Evolutionary conservation across 2,888 invertebrate genomes (phyloP).

Genomic region (Athalia rosae): DNA sequence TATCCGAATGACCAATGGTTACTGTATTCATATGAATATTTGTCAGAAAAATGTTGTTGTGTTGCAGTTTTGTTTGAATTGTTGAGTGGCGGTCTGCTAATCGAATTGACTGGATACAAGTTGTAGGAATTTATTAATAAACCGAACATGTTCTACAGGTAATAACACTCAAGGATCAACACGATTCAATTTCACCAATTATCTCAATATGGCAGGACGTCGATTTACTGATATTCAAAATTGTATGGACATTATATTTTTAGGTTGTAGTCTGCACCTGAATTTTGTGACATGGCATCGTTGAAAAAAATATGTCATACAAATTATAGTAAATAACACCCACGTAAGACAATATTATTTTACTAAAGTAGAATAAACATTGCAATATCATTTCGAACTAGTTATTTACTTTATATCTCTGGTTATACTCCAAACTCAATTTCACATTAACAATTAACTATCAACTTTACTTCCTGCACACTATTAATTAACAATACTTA

Average conservation of each 20-base stretch:
- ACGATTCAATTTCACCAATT: not conserved
- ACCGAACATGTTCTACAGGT: not conserved
- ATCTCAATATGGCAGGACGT: slow-evolving; percentile 7
- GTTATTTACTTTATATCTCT: too few species aligned
- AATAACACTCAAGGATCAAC: slow-evolving; percentile 2
- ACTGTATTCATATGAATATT: not conserved
- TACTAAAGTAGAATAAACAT: too few species aligned
- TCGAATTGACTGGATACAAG: slow-evolving; percentile 5
- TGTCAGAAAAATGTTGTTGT: slow-evolving; percentile 9
- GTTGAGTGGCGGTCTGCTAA: slow-evolving; percentile 27
- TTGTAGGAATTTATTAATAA: not conserved
- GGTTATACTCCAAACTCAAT: too few species aligned
- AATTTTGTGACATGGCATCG: slow-evolving; percentile 26
- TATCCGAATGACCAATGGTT: not conserved
- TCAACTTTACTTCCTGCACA: too few species aligned
- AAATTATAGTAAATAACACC: slow-evolving; percentile 14
- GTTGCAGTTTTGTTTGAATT: slow-evolving; percentile 7
- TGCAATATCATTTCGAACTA: too few species aligned
- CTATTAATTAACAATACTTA: not conserved
- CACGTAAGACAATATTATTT: not conserved
- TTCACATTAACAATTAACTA: not conserved
- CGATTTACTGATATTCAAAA: not conserved
- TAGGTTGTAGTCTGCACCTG: not conserved
- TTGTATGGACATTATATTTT: not conserved
- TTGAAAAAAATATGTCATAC: not conserved